phyloP scores from a whole-genome alignment of 2,797 vertebrate genomes.

The Denticeps clupeoides region DNA sequence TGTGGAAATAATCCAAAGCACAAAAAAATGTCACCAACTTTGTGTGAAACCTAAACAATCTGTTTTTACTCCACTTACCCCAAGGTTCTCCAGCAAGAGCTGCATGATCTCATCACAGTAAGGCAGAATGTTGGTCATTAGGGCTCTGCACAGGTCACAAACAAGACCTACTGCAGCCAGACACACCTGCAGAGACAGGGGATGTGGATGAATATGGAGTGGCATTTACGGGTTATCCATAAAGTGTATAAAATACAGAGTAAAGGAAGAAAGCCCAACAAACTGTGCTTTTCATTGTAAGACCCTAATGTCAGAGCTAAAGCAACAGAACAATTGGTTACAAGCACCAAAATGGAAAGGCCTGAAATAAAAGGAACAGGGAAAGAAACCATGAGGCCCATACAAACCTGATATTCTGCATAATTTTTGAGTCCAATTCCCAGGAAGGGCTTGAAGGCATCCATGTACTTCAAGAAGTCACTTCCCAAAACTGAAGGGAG shows the following conservation, averaged over 20 bases:
- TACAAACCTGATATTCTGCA: constrained; percentile 86
- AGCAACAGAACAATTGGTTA: no score
- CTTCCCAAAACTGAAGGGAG: constrained; percentile 72
- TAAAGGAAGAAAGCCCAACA: no score
- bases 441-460: constrained; percentile 94
- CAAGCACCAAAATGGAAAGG: no score
- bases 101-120: constrained; percentile 98
- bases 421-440: constrained; percentile 94
- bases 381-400: background rate
- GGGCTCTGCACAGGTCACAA: constrained; percentile 85
- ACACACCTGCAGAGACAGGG: constrained; percentile 67
- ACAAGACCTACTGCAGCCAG: constrained; percentile 90
- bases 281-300: no score
- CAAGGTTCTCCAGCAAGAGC: constrained; percentile 89
- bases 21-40: no score
- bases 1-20: no score
- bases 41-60: no score
- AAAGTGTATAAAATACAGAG: no score
- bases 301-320: no score
- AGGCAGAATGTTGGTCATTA: constrained; percentile 88
- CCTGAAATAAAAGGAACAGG: no score
- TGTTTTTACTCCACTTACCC: no score
- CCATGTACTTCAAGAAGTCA: constrained; percentile 97
- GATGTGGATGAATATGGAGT: no score
- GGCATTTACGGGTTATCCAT: background rate